phyloP scores from a whole-genome alignment of 1,140 invertebrate genomes.

The Daktulosphaira vitifoliae region DNA sequence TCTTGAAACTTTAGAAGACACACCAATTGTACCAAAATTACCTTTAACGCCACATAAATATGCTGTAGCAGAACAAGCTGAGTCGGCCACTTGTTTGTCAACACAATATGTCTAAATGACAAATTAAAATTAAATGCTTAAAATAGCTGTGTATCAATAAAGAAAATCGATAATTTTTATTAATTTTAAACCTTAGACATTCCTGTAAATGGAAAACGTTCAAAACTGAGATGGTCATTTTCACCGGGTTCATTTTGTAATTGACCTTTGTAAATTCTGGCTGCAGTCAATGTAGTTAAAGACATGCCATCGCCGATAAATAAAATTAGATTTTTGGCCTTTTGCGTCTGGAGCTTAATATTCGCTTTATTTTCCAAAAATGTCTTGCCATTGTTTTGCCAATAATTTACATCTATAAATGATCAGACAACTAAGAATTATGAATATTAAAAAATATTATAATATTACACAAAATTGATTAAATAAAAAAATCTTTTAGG shows the following conservation, averaged over 20 bases:
- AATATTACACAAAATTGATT: too few species aligned
- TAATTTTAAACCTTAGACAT: slow-evolving; percentile 57
- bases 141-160: slow-evolving; percentile 42
- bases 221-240: slow-evolving; percentile 59
- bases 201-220: slow-evolving; percentile 64
- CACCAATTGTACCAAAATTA: slow-evolving; percentile 59
- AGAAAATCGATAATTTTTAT: slow-evolving; percentile 23
- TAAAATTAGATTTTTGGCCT: slow-evolving; percentile 62
- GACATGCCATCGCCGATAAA: slow-evolving; percentile 73
- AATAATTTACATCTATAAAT: slow-evolving; percentile 37
- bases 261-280: slow-evolving; percentile 58
- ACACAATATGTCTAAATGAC: slow-evolving; percentile 77
- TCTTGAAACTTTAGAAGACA: slow-evolving; percentile 54
- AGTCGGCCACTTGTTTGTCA: slow-evolving; percentile 71
- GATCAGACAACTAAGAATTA: too few species aligned
- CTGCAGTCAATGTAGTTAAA: slow-evolving; percentile 58
- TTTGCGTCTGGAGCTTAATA: slow-evolving; percentile 35
- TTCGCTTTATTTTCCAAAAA: slow-evolving; percentile 27
- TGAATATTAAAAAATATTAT: too few species aligned
- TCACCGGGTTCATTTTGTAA: slow-evolving; percentile 50
- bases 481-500: too few species aligned
- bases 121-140: slow-evolving; percentile 25
- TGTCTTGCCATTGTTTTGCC: slow-evolving; percentile 34
- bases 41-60: slow-evolving; percentile 75
- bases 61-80: slow-evolving; percentile 71